Evolutionary conservation across 2,888 invertebrate species (phyloP).

Genomic region (Epistrophe grossulariae): DNA sequence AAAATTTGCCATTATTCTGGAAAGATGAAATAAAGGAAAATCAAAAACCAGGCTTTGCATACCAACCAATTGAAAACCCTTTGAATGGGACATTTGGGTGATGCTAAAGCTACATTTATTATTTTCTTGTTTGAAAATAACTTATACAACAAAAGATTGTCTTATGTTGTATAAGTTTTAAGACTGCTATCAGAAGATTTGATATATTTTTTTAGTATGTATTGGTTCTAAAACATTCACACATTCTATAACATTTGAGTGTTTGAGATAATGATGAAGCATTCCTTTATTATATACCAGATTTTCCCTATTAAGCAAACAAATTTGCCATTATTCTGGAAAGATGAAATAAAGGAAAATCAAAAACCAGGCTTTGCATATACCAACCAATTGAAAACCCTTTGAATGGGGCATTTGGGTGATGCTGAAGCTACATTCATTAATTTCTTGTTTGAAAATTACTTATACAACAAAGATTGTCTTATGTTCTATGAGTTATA

Average conservation of each 20-base stretch:
- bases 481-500: no score
- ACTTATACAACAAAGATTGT: no score
- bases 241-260: no score
- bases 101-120: slow-evolving; percentile 79
- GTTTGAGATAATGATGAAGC: no score
- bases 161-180: no score
- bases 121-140: no score
- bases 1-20: slow-evolving; percentile 26
- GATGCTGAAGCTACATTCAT: background rate
- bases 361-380: slow-evolving; percentile 47
- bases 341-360: slow-evolving; percentile 60
- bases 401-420: background rate
- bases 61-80: slow-evolving; percentile 53
- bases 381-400: slow-evolving; percentile 55
- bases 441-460: no score
- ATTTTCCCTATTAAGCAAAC: slow-evolving; percentile 51
- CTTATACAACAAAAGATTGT: no score
- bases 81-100: slow-evolving; percentile 52
- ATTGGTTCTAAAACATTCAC: no score
- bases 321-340: slow-evolving; percentile 36
- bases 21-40: slow-evolving; percentile 63
- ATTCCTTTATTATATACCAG: background rate
- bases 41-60: slow-evolving; percentile 48
- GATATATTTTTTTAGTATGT: no score
- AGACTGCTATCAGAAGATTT: no score